These are phyloP conservation scores for Apodemus speciosus DNA, from an alignment of 2,113 vertebrate genomes.

Conservation along the genomic window DNA sequence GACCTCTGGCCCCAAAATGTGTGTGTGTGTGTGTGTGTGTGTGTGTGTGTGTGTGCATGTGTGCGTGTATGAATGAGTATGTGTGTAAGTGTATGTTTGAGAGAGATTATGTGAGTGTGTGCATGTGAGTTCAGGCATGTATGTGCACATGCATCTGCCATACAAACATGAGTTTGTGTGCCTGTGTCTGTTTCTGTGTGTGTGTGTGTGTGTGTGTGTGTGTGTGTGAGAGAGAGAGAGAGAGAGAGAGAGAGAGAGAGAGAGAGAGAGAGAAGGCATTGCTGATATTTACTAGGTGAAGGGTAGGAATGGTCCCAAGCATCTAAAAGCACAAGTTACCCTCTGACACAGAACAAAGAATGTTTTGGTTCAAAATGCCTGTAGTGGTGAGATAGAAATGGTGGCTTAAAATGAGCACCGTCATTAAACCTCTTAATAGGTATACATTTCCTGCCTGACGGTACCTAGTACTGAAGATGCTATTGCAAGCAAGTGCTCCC, in stretches of 20 bases:
- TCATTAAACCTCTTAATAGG: not conserved
- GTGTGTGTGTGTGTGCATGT: too few species aligned
- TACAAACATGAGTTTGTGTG: not conserved
- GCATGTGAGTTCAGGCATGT: too few species aligned
- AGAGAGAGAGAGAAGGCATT: not conserved
- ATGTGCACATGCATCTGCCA: not conserved
- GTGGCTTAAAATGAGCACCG: not conserved
- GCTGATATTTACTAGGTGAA: not conserved
- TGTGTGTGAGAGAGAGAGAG: not conserved
- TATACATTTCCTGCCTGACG: not conserved
- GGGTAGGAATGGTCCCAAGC: not conserved
- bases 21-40: too few species aligned
- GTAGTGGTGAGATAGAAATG: not conserved
- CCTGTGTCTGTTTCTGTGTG: not conserved
- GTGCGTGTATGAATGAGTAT: too few species aligned
- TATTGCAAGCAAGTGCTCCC: not conserved
- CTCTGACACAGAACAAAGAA: not conserved
- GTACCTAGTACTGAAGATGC: too few species aligned
- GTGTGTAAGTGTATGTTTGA: not conserved
- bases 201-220: not conserved
- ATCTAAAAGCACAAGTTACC: not conserved
- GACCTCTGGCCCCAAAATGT: not conserved
- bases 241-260: not conserved
- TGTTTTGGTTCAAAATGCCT: not conserved
- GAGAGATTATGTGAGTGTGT: too few species aligned